Base-by-base conservation (phyloP, 2,888 invertebrate genomes). In the Phasia obesa region DNA sequence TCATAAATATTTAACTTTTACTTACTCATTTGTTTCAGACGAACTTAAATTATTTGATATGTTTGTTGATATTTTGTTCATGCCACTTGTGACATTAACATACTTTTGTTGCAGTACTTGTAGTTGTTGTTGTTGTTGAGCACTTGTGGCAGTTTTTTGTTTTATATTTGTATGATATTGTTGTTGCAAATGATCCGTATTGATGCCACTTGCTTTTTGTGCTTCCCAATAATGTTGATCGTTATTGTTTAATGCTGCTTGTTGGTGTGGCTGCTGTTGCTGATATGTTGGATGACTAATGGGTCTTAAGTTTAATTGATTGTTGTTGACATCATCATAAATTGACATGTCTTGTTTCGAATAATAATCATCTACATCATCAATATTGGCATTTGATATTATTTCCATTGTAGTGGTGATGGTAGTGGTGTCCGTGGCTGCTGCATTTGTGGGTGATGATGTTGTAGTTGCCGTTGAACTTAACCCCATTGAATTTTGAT, bases 241-340 rank as follows among this genome's bases (percentile, higher is more conserved):
- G 59, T 86, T 75, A 65, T 80, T 75, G 59, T 75, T 82, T 21
- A 79, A 70, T 59, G 49, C 55, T 49, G 57, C 31, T 47, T 47
- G 67, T 44, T 47, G n/a, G n/a, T n/a, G 60, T 35, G 57, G 77
- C 44, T n/a, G 31, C 27, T 31, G 85, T 71, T 67, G 78, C 75
- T 90, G 90, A 90, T 90, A 90, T 90, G 90, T 89, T 85, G 86
- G 86, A 70, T 87, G 87, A 84, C 84, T 87, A 79, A 88, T 87
- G 82, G 87, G 88, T 84, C 89, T 88, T 86, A 90, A 87, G 86
- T 91, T 91, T 86, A 91, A 88, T 87, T 90, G 90, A 89, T 91
- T 91, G 85, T 91, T 89, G 85, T 88, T 91, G 85, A 91, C 90
- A 87, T 91, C 91, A 86, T 90, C 91, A 80, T 91, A 91, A 64